Percentiles rank a stretch among this genome's conserved stretches.
phyloP scores from a whole-genome alignment of 2,113 vertebrate genomes.

The Chinchilla lanigera region DNA sequence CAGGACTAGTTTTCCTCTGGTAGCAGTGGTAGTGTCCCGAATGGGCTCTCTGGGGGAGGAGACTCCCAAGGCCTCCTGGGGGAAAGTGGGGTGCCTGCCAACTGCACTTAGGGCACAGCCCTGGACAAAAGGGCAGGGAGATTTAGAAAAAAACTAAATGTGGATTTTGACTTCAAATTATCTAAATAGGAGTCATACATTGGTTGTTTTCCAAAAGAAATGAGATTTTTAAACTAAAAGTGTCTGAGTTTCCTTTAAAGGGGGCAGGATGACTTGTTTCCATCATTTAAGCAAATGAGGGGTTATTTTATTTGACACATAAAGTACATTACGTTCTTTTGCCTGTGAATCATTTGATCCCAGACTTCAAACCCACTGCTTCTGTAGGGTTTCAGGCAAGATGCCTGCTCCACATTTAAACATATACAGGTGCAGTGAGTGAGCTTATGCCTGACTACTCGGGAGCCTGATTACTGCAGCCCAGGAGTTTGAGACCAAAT shows the following conservation, averaged over 20 bases:
- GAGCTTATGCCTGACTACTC: background rate
- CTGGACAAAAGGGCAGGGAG: background rate
- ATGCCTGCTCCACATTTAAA: background rate
- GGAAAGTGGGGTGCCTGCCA: background rate
- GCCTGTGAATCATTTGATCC: background rate
- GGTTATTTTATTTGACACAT: conserved; percentile 9
- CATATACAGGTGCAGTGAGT: background rate
- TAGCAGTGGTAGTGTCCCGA: background rate
- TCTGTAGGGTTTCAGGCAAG: background rate
- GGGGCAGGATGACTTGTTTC: background rate
- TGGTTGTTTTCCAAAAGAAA: conserved; percentile 28
- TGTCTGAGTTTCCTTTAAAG: background rate
- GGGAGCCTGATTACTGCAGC: background rate
- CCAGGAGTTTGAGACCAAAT: background rate
- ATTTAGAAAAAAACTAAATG: background rate
- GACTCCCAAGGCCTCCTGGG: background rate
- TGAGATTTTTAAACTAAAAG: conserved; percentile 9
- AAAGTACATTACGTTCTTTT: conserved; percentile 11
- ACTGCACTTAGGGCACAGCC: background rate
- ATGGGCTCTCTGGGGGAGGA: background rate
- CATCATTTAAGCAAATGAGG: background rate
- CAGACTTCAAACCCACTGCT: background rate
- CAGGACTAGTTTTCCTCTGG: background rate
- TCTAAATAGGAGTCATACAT: background rate
- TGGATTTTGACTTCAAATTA: background rate